Evolutionary conservation across 1,140 invertebrate species (phyloP), one percentile per base, ranked within the genome.

Genomic region (Papilio polyxenes): DNA sequence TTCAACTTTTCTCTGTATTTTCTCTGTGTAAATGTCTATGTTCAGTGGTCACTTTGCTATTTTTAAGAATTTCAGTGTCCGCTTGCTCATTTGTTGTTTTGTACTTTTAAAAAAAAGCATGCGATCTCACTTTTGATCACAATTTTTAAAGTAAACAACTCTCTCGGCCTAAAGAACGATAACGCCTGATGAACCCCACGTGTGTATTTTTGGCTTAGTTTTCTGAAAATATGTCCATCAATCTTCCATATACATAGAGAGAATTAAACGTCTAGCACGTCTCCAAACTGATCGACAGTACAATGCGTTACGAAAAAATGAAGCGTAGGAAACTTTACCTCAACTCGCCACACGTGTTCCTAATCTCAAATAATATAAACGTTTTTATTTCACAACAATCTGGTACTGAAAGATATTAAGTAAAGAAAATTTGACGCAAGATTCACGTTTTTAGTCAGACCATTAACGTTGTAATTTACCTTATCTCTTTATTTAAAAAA

Each of bases 251-350:
- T 23, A 72, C 23, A 72, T 72, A 11, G 65, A 23, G 65, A 20
- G 65, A 37, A 72, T 72, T 72, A 72, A 72, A 72, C 31, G 65
- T 72, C 65, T 72, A 37, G 3, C 65, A 37, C 65, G 62, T 9
- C 23, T 37, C 10, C 65, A 40, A 72, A 72, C 23, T 72, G 65
- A 72, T 72, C 31, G 65, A 72, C 65, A 72, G 65, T 72, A 72
- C 65, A 72, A 72, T 40, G 37, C 31, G 11, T 40, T 72, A 13
- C 31, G 65, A 72, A 72, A 72, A 72, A 72, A 37, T 37, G 31
- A 72, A 72, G 31, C 65, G 65, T 17, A 72, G 65, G 31, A 72
- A 72, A 40, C 23, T 72, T 72, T 72, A 72, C 65, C 23, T 72
- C 65, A 72, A 37, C 40, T 72, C 23, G 4, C 3, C 65, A 40